A percentile compares a stretch with the other conserved stretches of the same genome.
Conservation (phyloP, 2,888 invertebrate genomes). For the Bembecia ichneumoniformis region DNA sequence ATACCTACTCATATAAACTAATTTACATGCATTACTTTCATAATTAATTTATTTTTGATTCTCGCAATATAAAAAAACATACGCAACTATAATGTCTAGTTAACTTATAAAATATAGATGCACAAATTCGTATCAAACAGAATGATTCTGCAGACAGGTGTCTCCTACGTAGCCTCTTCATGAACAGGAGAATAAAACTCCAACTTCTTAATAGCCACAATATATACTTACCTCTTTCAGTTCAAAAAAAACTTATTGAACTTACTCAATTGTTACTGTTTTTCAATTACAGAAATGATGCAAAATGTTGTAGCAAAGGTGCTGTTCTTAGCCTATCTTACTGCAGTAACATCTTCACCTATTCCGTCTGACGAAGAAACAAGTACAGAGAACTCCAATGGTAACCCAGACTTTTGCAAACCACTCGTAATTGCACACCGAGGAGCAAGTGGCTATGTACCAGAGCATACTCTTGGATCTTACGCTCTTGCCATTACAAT, state of each 20-base stretch:
- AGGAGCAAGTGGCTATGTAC: slow-evolving; percentile 58
- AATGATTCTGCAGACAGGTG: too few relatives aligned
- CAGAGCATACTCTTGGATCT: slow-evolving; percentile 58
- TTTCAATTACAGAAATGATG: neutral
- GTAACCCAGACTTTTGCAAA: slow-evolving; percentile 28
- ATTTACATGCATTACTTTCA: too few relatives aligned
- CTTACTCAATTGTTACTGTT: neutral
- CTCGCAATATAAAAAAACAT: too few relatives aligned
- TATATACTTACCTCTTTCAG: neutral
- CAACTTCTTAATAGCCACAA: neutral
- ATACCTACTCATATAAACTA: too few relatives aligned
- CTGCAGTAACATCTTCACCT: neutral
- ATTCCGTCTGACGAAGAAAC: neutral
- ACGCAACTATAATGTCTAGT: too few relatives aligned
- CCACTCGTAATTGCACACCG: slow-evolving; percentile 54
- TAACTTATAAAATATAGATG: too few relatives aligned
- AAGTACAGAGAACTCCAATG: neutral
- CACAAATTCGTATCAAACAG: too few relatives aligned
- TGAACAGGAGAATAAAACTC: neutral
- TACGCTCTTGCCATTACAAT: slow-evolving; percentile 56
- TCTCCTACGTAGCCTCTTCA: too few relatives aligned
- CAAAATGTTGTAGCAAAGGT: neutral
- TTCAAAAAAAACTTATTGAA: neutral
- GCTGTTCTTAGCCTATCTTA: neutral
- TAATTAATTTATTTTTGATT: too few relatives aligned